These are phyloP conservation scores for Diaprepes abbreviatus DNA, from an alignment of 2,888 invertebrate genomes.

Conservation along the genomic window DNA sequence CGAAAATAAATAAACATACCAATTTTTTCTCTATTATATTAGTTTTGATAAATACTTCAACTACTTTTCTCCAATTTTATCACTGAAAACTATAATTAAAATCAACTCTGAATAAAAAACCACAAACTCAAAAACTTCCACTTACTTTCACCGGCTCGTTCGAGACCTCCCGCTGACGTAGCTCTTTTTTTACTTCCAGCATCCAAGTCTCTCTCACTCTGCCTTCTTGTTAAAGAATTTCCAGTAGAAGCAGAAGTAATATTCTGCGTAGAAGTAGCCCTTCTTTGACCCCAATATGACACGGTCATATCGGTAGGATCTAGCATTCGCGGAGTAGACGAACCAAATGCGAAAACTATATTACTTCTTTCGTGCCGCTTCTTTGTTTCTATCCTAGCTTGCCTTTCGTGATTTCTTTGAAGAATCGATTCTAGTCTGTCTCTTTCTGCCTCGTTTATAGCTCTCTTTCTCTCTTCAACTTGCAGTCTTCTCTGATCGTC, in stretches of 20 bases:
- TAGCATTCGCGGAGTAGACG: constrained; percentile 89
- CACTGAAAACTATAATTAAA: too few relatives aligned
- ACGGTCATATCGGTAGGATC: constrained; percentile 86
- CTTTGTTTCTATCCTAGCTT: constrained; percentile 77
- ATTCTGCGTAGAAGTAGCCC: constrained; percentile 92
- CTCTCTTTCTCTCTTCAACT: constrained; percentile 90
- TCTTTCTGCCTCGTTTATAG: constrained; percentile 90
- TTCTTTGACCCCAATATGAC: constrained; percentile 88
- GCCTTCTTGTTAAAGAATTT: constrained; percentile 79
- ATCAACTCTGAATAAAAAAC: too few relatives aligned
- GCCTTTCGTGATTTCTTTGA: constrained; percentile 78
- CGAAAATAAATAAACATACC: too few relatives aligned
- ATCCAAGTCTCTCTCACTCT: constrained; percentile 86
- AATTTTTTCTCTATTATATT: too few relatives aligned
- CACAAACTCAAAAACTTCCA: constrained; percentile 24
- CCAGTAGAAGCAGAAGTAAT: constrained; percentile 79
- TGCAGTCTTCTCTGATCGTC: constrained; percentile 80
- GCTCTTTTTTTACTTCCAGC: constrained; percentile 82
- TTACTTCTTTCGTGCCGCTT: constrained; percentile 82
- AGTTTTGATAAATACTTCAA: not conserved
- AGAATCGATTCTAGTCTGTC: constrained; percentile 88
- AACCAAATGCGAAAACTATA: constrained; percentile 90
- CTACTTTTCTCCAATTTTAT: not conserved
- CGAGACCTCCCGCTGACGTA: constrained; percentile 80
- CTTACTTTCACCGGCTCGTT: constrained; percentile 76